Evolutionary conservation across 2,113 vertebrate genomes (phyloP), one percentile per base, ranked within the genome.

Genomic region (Acanthisitta chloris): DNA sequence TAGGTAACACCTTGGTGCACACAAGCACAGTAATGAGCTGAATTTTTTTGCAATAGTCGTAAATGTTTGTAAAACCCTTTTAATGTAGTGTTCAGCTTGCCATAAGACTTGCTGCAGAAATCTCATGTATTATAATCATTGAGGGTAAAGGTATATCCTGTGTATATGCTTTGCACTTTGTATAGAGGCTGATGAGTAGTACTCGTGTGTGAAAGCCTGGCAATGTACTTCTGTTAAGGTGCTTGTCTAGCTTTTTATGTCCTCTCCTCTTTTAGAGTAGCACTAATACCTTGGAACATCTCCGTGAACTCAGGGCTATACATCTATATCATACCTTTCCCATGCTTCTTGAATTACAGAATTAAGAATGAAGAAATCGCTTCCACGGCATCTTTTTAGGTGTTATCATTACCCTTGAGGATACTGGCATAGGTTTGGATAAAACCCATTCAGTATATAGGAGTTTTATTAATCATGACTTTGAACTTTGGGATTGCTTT

Each of bases 401-500:
- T 73, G 14, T 55, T 94, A 31, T 17, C 28, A 11, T 82, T 90
- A 70, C 26, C 9, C 33, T 6, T 46, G 67, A 73, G 64, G 88
- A 73, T 88, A 25, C 33, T 88, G 58, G 45, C 90, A 69, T 33
- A 88, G 21, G 4, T 82, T 72, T 94, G 59, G 34, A 49, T 86
- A 86, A 77, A 80, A 58, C 7, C 21, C 8, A 16, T 77, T 90
- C 36, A 58, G 14, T 78, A 28, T 80, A 70, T 52, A 69, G 45
- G 31, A 81, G 29, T 64, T 92, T 42, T 66, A 61, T 86, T 90
- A 83, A 81, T 83, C 49, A 38, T 0, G 4, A 34, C 57, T 91
- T 91, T 92, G 69, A 91, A 85, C 66, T 92, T 86, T 43, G 18
- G 38, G 13, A 29, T 93, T 94, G 36, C 83, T 92, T 95, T 82